Evolutionary conservation across 1,140 invertebrate species (phyloP), one percentile per base, ranked within the genome.

Genomic region (Thaumetopoea pityocampa): DNA sequence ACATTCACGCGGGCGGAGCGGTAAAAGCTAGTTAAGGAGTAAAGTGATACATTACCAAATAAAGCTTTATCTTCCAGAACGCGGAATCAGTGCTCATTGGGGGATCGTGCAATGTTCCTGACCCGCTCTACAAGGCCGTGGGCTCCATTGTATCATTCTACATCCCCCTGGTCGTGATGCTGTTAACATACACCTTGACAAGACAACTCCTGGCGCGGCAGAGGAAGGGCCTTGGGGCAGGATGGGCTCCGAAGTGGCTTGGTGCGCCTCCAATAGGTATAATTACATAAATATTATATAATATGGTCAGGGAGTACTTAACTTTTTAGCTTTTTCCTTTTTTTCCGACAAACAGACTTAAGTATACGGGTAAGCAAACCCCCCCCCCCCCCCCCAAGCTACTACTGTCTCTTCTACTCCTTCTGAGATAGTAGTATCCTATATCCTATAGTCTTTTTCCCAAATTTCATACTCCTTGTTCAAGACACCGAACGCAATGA

Each of bases 141-240:
- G 96, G 95, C 7, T 97, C 95, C 20, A 92, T 98, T 56, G 91
- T 98, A 53, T 96, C 95, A 52, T 99, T 99, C 84, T 98, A 98
- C 85, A 96, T 98, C 47, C 97, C 97, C 2, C 87, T 99, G 20
- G 87, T 92, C 4, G 96, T 98, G 27, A 99, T 99, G 96, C 85
- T 98, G 59, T 85, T 96, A 17, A 98, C 96, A 1, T 98, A 98
- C 66, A 91, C 94, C 2, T 87, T 98, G 32, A 98, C 97, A 0
- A 94, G 98, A 1, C 87, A 92, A 33, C 86, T 97, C 2, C 84
- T 97, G 51, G 92, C 92, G 8, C 73, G 90, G 27, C 93, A 95
- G 68, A 88, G 90, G 45, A 92, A 92, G 64, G 93, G 92, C 42
- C 80, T 94, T 4, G 91, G 89, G 4, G 87, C 71, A 87, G 90